phyloP scores from a whole-genome alignment of 1,140 invertebrate genomes.

The Augochlora pura region DNA sequence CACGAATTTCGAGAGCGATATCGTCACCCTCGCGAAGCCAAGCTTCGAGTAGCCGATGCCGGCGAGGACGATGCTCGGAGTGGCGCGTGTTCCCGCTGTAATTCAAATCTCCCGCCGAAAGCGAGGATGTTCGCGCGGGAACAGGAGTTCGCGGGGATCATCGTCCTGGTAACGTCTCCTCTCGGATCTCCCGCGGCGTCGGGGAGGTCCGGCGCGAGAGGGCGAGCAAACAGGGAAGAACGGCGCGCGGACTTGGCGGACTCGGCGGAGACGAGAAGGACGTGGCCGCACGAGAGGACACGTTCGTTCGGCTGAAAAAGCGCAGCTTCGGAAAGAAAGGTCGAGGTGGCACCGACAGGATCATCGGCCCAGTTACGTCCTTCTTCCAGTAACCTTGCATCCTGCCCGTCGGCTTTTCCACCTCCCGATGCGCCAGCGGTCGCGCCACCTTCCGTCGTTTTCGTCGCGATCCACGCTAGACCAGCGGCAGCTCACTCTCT shows the following conservation, averaged over 20 bases:
- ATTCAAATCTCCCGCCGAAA: slow-evolving; percentile 29
- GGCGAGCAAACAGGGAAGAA: background rate
- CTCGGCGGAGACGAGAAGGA: background rate
- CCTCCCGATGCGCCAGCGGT: slow-evolving; percentile 46
- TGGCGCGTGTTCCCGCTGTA: background rate
- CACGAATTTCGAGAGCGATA: no score
- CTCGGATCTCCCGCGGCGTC: slow-evolving; percentile 52
- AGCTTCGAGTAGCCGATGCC: no score
- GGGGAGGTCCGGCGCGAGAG: slow-evolving; percentile 33
- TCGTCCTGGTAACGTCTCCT: slow-evolving; percentile 63
- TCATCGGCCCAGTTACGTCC: slow-evolving; percentile 75
- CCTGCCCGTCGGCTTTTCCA: slow-evolving; percentile 54
- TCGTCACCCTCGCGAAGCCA: no score
- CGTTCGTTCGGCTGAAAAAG: slow-evolving; percentile 53
- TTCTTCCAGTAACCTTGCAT: slow-evolving; percentile 71
- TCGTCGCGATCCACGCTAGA: background rate
- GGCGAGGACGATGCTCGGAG: background rate
- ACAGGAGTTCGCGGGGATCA: slow-evolving; percentile 52
- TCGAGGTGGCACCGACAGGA: slow-evolving; percentile 57
- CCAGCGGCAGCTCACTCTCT: no score
- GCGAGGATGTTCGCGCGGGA: slow-evolving; percentile 12
- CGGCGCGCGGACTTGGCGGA: background rate
- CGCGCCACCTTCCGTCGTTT: slow-evolving; percentile 5
- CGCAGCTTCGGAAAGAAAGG: slow-evolving; percentile 51
- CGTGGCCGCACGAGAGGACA: slow-evolving; percentile 4